These are phyloP conservation scores for Barypeithes pellucidus DNA, from an alignment of 2,888 invertebrate genomes.

Conservation along the genomic window DNA sequence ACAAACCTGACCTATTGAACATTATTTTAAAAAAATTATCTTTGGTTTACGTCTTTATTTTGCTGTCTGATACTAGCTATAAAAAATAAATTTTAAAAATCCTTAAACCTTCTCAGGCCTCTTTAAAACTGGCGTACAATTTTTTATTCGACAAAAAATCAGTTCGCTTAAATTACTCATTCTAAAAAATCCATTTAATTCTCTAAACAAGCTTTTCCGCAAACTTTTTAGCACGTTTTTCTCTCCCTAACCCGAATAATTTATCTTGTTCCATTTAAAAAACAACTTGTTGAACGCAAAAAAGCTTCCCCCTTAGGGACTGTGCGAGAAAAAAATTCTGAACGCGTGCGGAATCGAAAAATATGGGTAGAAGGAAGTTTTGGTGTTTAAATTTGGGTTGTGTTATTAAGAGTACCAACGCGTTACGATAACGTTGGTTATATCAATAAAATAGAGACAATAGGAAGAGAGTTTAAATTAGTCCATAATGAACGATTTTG, in stretches of 20 bases:
- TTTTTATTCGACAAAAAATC: slow-evolving; percentile 28
- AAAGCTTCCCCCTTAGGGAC: slow-evolving; percentile 8
- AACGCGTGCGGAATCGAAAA: slow-evolving; percentile 42
- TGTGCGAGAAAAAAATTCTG: slow-evolving; percentile 52
- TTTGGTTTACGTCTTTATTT: no score
- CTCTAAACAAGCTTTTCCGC: slow-evolving; percentile 57
- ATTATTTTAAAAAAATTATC: no score
- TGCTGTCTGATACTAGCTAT: no score
- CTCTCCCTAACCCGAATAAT: slow-evolving; percentile 54
- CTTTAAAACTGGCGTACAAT: not conserved
- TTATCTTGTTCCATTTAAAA: slow-evolving; percentile 60
- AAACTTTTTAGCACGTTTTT: slow-evolving; percentile 56
- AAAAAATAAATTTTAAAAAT: no score
- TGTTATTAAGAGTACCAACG: slow-evolving; percentile 10
- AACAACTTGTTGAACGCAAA: slow-evolving; percentile 63
- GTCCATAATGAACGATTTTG: no score
- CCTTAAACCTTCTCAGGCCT: no score
- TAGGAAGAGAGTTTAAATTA: no score
- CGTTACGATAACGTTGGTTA: no score
- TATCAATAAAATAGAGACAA: no score
- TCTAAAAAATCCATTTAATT: slow-evolving; percentile 54
- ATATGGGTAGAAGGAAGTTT: slow-evolving; percentile 21
- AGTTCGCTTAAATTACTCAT: slow-evolving; percentile 53
- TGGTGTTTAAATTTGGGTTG: not conserved
- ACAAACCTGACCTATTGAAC: no score